phyloP scores from a whole-genome alignment of 2,113 vertebrate species.

The Xenopus tropicalis region DNA sequence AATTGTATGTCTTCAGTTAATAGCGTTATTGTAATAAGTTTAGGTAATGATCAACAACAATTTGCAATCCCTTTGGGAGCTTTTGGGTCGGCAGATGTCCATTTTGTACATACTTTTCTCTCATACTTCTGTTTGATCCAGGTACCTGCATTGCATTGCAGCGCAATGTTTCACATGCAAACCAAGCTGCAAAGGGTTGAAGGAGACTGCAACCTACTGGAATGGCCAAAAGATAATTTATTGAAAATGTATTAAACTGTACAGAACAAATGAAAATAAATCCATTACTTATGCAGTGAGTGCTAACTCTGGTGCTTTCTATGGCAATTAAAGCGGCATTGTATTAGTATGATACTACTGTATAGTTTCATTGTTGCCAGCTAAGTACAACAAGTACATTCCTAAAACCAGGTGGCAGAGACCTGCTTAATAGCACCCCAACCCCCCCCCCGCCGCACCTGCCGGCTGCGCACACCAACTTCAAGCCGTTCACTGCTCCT shows the following conservation, averaged over 20 bases:
- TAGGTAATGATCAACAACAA: no score
- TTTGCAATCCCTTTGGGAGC: neutral
- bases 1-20: neutral
- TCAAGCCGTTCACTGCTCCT: no score
- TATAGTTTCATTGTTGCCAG: neutral
- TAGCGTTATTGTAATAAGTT: neutral
- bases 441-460: no score
- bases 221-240: conserved; percentile 45
- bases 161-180: conserved; percentile 27
- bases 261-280: conserved; percentile 38
- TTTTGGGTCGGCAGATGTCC: conserved; percentile 3
- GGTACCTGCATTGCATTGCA: conserved; percentile 25
- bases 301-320: conserved; percentile 22
- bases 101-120: conserved; percentile 29
- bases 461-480: no score
- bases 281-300: conserved; percentile 35
- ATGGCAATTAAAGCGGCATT: neutral
- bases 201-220: conserved; percentile 33
- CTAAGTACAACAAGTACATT: neutral
- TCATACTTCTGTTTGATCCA: conserved; percentile 9
- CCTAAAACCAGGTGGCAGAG: neutral
- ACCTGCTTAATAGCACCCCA: neutral
- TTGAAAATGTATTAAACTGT: conserved; percentile 40
- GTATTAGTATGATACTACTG: no score
- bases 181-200: conserved; percentile 15